These are phyloP conservation scores for Eupeodes luniger DNA, from an alignment of 2,888 invertebrate genomes.

Conservation along the genomic window DNA sequence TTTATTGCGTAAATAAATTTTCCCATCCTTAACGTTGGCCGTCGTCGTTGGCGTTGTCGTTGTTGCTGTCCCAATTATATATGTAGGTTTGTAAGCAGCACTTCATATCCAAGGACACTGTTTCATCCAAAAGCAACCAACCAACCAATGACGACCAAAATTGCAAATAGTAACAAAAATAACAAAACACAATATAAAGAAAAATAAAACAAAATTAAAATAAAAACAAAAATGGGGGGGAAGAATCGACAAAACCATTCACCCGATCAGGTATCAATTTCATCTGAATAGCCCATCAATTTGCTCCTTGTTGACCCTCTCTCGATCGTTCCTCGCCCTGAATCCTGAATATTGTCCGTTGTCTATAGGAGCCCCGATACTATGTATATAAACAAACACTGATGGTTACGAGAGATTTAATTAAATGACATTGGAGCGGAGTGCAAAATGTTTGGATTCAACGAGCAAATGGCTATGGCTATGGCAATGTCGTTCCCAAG, in stretches of 20 bases:
- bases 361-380: too few relatives aligned
- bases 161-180: slow-evolving; percentile 8
- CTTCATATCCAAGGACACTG: slow-evolving; percentile 41
- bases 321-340: not conserved
- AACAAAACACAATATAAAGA: not conserved
- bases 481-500: not conserved
- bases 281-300: slow-evolving; percentile 67
- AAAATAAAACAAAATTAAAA: not conserved
- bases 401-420: slow-evolving; percentile 69
- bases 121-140: slow-evolving; percentile 16
- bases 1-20: slow-evolving; percentile 70
- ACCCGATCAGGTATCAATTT: slow-evolving; percentile 73
- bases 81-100: slow-evolving; percentile 41
- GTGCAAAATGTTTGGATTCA: slow-evolving; percentile 58
- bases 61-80: slow-evolving; percentile 39
- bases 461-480: slow-evolving; percentile 10
- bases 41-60: not conserved
- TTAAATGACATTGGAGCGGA: slow-evolving; percentile 69
- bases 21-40: slow-evolving; percentile 2
- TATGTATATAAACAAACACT: slow-evolving; percentile 24
- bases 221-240: not conserved
- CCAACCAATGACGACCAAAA: not conserved
- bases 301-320: slow-evolving; percentile 47
- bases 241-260: slow-evolving; percentile 68
- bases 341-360: too few relatives aligned